These are phyloP conservation scores for Calidris pugnax DNA, from an alignment of 2,113 vertebrate genomes.

Conservation along the genomic window DNA sequence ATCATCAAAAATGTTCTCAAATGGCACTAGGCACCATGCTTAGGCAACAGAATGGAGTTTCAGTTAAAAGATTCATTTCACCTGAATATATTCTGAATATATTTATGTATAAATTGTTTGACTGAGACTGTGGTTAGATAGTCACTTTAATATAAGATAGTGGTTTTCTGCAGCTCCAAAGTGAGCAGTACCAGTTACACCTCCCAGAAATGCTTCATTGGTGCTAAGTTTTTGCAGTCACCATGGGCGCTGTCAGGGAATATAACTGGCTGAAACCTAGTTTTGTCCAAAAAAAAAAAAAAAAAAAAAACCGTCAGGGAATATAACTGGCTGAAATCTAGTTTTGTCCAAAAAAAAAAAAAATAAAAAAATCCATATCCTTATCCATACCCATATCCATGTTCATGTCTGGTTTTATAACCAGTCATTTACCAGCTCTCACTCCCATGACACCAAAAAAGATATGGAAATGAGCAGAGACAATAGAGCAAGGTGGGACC, in stretches of 20 bases:
- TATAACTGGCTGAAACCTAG: background rate
- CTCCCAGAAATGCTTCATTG: background rate
- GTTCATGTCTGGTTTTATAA: background rate
- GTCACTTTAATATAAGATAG: background rate
- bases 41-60: background rate
- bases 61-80: background rate
- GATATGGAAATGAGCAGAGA: background rate
- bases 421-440: background rate
- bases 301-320: background rate
- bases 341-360: rapidly evolving
- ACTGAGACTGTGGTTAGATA: background rate
- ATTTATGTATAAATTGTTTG: background rate
- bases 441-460: background rate
- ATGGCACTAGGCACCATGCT: background rate
- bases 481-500: background rate
- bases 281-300: rapidly evolving
- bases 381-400: background rate
- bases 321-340: background rate
- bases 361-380: background rate
- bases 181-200: background rate
- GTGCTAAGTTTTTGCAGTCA: background rate
- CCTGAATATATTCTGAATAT: background rate
- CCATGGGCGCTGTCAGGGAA: background rate
- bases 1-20: background rate
- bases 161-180: background rate